A percentile compares a stretch with the other conserved stretches of the same genome.
Evolutionary conservation across 2,113 vertebrate species (phyloP).

Genomic region (Centrocercus urophasianus): DNA sequence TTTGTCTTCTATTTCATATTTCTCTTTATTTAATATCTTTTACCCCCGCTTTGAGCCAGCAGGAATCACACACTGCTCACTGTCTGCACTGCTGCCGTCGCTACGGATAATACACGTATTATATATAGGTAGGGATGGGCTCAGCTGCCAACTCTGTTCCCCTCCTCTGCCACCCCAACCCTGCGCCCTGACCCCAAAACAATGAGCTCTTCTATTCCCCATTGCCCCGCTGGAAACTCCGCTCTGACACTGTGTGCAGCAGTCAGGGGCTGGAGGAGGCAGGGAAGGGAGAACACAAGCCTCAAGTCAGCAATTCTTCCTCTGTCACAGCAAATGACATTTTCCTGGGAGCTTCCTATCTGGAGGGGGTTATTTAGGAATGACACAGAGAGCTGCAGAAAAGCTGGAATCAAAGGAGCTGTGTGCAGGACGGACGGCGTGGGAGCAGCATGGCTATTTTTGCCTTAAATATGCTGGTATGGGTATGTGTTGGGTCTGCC

Average conservation of each 20-base stretch:
- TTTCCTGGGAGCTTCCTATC: constrained; percentile 9
- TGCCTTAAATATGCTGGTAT: background rate
- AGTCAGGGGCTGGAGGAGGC: background rate
- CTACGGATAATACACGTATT: background rate
- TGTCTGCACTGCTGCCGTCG: background rate
- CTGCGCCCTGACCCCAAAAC: background rate
- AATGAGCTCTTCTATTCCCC: constrained; percentile 38
- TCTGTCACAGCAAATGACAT: background rate
- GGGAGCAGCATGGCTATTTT: background rate
- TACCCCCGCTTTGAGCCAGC: background rate
- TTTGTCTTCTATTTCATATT: background rate
- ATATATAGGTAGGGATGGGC: background rate
- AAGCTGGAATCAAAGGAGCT: background rate
- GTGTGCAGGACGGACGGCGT: background rate
- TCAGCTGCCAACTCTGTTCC: background rate
- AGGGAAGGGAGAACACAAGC: background rate
- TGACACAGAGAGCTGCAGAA: background rate
- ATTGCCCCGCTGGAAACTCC: background rate
- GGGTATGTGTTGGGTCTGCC: background rate
- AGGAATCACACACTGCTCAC: background rate
- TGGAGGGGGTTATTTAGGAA: constrained; percentile 22
- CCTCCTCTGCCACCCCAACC: background rate
- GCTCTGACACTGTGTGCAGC: fast-evolving
- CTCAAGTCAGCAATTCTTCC: background rate
- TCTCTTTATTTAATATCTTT: background rate